Conservation (phyloP, 2,797 vertebrate species). For the Gorsachius magnificus region DNA sequence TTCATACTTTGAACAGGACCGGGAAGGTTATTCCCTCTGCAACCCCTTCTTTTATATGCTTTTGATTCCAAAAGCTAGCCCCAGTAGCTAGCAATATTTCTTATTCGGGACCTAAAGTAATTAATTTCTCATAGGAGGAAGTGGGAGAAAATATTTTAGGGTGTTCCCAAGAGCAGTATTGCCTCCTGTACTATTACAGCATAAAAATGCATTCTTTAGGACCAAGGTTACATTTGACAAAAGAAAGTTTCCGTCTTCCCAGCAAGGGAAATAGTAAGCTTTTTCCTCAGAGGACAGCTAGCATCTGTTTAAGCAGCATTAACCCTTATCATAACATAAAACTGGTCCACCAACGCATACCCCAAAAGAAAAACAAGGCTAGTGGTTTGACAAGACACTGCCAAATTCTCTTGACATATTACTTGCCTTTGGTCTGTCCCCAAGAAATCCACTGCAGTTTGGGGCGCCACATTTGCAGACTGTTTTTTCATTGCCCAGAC, state of each 20-base stretch:
- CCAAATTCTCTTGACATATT: background rate
- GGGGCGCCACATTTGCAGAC: slow-evolving; percentile 94
- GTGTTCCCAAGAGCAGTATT: background rate
- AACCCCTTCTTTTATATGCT: background rate
- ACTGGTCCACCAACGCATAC: no score
- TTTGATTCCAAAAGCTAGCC: background rate
- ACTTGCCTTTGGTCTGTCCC: slow-evolving; percentile 93
- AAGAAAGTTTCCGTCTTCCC: background rate
- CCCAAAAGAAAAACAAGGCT: background rate
- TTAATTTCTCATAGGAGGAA: background rate
- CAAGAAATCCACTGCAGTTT: slow-evolving; percentile 97
- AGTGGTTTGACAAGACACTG: background rate
- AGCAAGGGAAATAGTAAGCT: background rate
- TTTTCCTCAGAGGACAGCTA: background rate
- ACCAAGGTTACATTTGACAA: background rate
- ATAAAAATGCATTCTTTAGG: background rate
- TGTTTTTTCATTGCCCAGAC: slow-evolving; percentile 96
- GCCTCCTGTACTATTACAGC: background rate
- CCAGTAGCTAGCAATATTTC: background rate
- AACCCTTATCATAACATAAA: background rate
- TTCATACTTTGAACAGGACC: background rate
- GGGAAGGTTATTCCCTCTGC: background rate
- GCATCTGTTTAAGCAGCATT: background rate
- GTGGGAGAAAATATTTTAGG: background rate
- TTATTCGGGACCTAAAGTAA: background rate